Percentiles rank a stretch among this genome's conserved stretches.
Evolutionary conservation across 2,888 invertebrate species (phyloP).

Genomic region (Cremastobaeus sp.): DNA sequence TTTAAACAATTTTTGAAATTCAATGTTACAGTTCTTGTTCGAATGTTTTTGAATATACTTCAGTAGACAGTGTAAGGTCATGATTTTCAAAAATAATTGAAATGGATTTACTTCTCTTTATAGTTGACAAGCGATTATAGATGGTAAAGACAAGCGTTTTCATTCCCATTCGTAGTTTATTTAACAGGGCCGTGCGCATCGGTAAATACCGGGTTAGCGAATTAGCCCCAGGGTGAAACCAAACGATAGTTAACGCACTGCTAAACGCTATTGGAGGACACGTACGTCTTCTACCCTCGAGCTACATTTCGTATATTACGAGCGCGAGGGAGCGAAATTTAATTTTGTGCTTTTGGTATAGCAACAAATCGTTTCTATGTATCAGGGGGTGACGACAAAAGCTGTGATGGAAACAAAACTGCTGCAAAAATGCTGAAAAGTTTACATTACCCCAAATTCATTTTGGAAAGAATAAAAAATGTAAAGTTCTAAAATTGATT

Average conservation of each 20-base stretch:
- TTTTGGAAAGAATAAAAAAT: constrained; percentile 42
- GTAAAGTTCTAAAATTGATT: constrained; percentile 35
- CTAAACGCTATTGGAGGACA: constrained; percentile 77
- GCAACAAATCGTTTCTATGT: constrained; percentile 72
- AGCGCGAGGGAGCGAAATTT: constrained; percentile 76
- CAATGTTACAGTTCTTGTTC: too few species aligned
- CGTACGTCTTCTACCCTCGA: constrained; percentile 64
- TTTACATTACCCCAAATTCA: constrained; percentile 55
- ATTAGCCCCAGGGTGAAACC: constrained; percentile 77
- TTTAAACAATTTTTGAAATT: too few species aligned
- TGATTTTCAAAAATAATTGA: too few species aligned
- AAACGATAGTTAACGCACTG: constrained; percentile 78
- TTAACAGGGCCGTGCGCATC: constrained; percentile 77
- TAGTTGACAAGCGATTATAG: too few species aligned
- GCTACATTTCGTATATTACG: constrained; percentile 71
- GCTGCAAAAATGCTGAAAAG: constrained; percentile 52
- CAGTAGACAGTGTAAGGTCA: too few species aligned
- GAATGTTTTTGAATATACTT: too few species aligned
- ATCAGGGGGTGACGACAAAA: constrained; percentile 61
- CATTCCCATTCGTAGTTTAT: constrained; percentile 73
- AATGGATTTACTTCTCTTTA: too few species aligned
- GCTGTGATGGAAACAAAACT: constrained; percentile 54
- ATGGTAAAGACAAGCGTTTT: constrained; percentile 58
- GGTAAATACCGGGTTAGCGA: constrained; percentile 78
- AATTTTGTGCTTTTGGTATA: constrained; percentile 78